phyloP scores from a whole-genome alignment of 2,888 invertebrate species.

The Thumatha senex region DNA sequence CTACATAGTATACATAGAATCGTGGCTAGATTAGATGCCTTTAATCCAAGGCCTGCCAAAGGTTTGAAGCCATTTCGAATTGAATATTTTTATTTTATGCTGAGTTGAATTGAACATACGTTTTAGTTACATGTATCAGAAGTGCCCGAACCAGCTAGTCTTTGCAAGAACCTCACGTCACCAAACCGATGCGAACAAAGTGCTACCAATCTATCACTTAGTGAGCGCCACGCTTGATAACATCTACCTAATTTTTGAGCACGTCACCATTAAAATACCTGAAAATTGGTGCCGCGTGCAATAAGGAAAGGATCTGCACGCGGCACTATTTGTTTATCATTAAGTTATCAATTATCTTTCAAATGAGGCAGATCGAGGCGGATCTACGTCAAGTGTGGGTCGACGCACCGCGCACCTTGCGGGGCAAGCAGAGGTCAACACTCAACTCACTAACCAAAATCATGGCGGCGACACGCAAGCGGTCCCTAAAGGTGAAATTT shows the following conservation, averaged over 20 bases:
- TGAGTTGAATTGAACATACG: too few species aligned
- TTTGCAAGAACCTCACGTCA: too few species aligned
- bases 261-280: background rate
- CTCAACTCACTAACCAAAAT: too few species aligned
- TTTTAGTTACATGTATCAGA: too few species aligned
- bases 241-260: background rate
- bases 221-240: background rate
- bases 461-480: background rate
- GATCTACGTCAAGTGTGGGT: background rate
- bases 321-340: constrained; percentile 15
- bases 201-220: too few species aligned
- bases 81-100: too few species aligned
- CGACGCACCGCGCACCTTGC: background rate
- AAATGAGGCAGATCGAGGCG: constrained; percentile 24
- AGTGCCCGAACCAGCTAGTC: too few species aligned
- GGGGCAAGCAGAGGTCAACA: background rate
- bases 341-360: constrained; percentile 17
- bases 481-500: background rate
- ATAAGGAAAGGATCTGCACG: constrained; percentile 15
- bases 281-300: constrained; percentile 8
- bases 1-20: too few species aligned
- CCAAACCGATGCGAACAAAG: too few species aligned
- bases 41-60: too few species aligned
- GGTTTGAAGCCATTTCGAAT: too few species aligned
- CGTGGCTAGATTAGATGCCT: too few species aligned